A percentile compares a stretch with the other conserved stretches of the same genome.
Evolutionary conservation across 2,888 invertebrate species (phyloP).

Genomic region (Baccha elongata): DNA sequence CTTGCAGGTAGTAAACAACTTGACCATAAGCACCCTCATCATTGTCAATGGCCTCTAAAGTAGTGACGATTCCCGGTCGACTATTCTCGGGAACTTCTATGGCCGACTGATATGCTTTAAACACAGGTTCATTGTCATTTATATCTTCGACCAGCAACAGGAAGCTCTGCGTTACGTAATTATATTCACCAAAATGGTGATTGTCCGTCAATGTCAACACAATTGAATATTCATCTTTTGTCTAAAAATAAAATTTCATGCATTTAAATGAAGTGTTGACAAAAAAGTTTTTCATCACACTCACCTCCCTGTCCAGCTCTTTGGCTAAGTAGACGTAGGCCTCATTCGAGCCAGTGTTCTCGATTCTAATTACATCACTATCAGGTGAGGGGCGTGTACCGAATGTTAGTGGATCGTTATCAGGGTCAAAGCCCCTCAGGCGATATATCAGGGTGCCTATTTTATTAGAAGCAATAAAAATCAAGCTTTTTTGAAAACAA

Average conservation of each 20-base stretch:
- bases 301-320: conserved; percentile 94
- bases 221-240: conserved; percentile 93
- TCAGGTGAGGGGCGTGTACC: conserved; percentile 91
- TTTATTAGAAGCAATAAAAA: conserved; percentile 73
- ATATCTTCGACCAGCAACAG: conserved; percentile 94
- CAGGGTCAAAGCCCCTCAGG: conserved; percentile 91
- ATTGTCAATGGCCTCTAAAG: conserved; percentile 93
- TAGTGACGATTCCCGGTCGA: conserved; percentile 88
- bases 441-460: conserved; percentile 92
- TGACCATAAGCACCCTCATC: conserved; percentile 97
- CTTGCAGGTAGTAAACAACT: conserved; percentile 93
- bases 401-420: conserved; percentile 92
- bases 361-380: conserved; percentile 92
- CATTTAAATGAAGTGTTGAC: conserved; percentile 12
- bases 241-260: conserved; percentile 83
- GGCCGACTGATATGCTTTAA: conserved; percentile 92
- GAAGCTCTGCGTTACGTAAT: conserved; percentile 94
- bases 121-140: conserved; percentile 95
- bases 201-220: conserved; percentile 95
- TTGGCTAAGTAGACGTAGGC: conserved; percentile 94
- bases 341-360: conserved; percentile 91
- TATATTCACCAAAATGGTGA: conserved; percentile 90
- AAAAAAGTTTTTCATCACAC: neutral
- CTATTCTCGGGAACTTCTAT: conserved; percentile 92
- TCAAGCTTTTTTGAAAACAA: neutral